Percentiles rank a stretch among this genome's conserved stretches.
Evolutionary conservation across 2,888 invertebrate species (phyloP).

Genomic region (Lymantria dispar): DNA sequence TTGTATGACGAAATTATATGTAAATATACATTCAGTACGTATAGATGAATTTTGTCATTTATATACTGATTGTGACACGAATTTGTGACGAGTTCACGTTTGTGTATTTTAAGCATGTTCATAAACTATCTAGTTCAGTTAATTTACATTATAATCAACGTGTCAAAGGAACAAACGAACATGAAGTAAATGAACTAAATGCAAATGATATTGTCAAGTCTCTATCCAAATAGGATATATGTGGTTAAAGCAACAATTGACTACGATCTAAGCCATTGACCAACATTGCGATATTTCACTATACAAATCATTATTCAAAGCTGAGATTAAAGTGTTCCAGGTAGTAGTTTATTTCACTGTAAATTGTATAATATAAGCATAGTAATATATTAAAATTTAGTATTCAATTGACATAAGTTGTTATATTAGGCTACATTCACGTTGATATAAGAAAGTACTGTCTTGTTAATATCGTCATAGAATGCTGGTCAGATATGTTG

Average conservation of each 20-base stretch:
- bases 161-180: constrained; percentile 33
- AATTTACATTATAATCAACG: constrained; percentile 35
- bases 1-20: no score
- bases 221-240: constrained; percentile 21
- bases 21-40: no score
- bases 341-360: neutral
- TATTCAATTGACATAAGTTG: no score
- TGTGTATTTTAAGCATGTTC: neutral
- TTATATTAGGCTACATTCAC: no score
- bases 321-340: constrained; percentile 3
- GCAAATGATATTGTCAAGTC: constrained; percentile 34
- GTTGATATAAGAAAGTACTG: no score
- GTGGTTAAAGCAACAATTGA: constrained; percentile 28
- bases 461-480: no score
- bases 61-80: no score
- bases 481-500: no score
- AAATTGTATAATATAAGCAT: neutral
- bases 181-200: constrained; percentile 37
- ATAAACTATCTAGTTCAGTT: constrained; percentile 22
- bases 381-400: neutral
- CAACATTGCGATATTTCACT: constrained; percentile 11
- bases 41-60: no score
- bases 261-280: constrained; percentile 18
- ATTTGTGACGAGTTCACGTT: no score
- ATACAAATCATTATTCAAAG: constrained; percentile 13